Conservation (phyloP, 2,113 vertebrate genomes). For the Lathamus discolor region DNA sequence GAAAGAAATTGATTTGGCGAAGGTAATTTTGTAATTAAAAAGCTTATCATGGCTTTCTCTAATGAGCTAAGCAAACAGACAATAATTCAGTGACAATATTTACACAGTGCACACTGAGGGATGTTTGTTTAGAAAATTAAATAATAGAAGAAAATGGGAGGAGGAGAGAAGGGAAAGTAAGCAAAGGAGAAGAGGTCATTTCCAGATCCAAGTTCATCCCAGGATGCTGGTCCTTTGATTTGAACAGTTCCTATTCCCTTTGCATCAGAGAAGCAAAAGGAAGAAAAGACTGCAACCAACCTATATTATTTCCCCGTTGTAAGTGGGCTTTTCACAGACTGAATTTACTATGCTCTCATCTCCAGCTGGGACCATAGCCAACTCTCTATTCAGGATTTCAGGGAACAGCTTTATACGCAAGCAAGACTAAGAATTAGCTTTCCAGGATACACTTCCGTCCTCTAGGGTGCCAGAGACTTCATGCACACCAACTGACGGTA, state of each 20-base stretch:
- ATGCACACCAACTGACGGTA: background rate
- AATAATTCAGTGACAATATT: slow-evolving; percentile 82
- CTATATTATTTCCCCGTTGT: background rate
- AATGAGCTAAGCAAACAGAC: slow-evolving; percentile 81
- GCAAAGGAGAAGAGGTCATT: background rate
- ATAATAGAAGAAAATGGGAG: slow-evolving; percentile 53
- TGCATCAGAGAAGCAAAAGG: background rate
- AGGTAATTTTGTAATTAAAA: slow-evolving; percentile 86
- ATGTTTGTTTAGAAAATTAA: slow-evolving; percentile 73
- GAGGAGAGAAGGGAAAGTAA: slow-evolving; percentile 43
- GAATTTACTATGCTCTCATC: slow-evolving; percentile 12
- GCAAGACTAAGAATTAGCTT: background rate
- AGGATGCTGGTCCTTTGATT: background rate
- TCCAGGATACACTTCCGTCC: background rate
- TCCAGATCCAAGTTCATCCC: background rate
- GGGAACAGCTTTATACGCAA: background rate
- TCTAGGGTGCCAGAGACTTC: background rate
- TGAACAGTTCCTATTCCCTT: background rate
- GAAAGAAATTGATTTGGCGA: slow-evolving; percentile 78
- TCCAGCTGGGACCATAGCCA: slow-evolving; percentile 11
- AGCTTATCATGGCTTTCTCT: slow-evolving; percentile 81
- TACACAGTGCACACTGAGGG: slow-evolving; percentile 65
- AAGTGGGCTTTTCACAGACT: background rate
- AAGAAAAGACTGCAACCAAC: background rate
- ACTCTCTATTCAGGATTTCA: background rate